Percentiles rank a stretch among this genome's conserved stretches.
Evolutionary conservation across 1,140 invertebrate genomes (phyloP).

Genomic region (Leptestheria dahalacensis): DNA sequence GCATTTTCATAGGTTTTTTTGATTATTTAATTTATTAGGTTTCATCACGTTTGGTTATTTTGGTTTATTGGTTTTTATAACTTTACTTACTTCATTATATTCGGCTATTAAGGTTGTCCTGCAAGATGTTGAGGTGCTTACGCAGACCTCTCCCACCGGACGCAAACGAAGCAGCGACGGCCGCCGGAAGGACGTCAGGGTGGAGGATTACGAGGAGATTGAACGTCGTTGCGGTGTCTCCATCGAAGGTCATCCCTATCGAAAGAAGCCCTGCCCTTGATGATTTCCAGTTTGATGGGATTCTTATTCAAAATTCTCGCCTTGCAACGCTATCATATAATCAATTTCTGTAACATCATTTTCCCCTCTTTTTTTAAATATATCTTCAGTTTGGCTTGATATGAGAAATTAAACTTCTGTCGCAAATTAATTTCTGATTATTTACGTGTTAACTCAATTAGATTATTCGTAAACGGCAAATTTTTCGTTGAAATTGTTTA

Average conservation of each 20-base stretch:
- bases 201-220: slow-evolving; percentile 8
- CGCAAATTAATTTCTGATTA: too few relatives aligned
- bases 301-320: neutral
- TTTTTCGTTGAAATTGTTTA: too few relatives aligned
- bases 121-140: slow-evolving; percentile 82
- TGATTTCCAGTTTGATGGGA: neutral
- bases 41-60: neutral
- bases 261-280: slow-evolving; percentile 8
- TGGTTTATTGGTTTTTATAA: too few relatives aligned
- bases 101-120: slow-evolving; percentile 76
- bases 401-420: too few relatives aligned
- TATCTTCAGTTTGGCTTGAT: neutral
- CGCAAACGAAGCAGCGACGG: slow-evolving; percentile 11
- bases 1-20: neutral
- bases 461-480: too few relatives aligned
- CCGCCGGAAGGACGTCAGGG: neutral
- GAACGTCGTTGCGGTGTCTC: slow-evolving; percentile 16
- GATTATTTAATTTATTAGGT: neutral
- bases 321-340: neutral
- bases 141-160: slow-evolving; percentile 57
- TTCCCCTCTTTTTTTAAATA: neutral
- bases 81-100: too few relatives aligned
- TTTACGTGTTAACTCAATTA: too few relatives aligned
- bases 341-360: too few relatives aligned
- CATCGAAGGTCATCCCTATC: slow-evolving; percentile 18